Evolutionary conservation across 2,888 invertebrate species (phyloP).

Genomic region (Lasioglossum morio): DNA sequence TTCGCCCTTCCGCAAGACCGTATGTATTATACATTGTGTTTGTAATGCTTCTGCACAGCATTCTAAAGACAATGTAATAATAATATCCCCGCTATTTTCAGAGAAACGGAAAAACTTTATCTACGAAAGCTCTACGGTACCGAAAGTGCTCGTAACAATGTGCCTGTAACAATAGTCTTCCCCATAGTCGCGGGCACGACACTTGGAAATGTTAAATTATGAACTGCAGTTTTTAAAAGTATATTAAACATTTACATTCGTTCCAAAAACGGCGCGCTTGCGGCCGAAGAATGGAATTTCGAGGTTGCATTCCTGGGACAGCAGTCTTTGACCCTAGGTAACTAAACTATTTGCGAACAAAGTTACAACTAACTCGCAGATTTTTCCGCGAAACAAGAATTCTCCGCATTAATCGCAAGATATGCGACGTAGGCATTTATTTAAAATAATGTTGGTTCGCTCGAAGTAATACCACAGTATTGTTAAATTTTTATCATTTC

Average conservation of each 20-base stretch:
- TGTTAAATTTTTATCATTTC: background rate
- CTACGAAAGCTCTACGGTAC: background rate
- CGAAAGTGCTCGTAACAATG: background rate
- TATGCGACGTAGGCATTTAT: background rate
- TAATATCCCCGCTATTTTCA: background rate
- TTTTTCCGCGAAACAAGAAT: background rate
- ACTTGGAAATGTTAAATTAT: background rate
- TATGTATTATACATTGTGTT: slow-evolving; percentile 9
- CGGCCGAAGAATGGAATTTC: background rate
- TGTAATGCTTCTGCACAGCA: background rate
- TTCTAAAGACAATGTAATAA: background rate
- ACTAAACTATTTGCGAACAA: background rate
- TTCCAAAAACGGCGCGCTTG: background rate
- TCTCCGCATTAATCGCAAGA: background rate
- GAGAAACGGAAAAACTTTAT: background rate
- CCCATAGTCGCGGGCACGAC: background rate
- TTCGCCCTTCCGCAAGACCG: background rate
- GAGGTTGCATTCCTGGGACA: background rate
- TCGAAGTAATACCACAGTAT: background rate
- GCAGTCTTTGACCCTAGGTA: background rate
- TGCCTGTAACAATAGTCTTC: background rate
- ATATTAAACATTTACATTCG: background rate
- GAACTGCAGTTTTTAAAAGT: background rate
- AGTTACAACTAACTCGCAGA: background rate
- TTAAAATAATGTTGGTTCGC: background rate